phyloP scores from a whole-genome alignment of 2,888 invertebrate species.

The Auanema freiburgensis region DNA sequence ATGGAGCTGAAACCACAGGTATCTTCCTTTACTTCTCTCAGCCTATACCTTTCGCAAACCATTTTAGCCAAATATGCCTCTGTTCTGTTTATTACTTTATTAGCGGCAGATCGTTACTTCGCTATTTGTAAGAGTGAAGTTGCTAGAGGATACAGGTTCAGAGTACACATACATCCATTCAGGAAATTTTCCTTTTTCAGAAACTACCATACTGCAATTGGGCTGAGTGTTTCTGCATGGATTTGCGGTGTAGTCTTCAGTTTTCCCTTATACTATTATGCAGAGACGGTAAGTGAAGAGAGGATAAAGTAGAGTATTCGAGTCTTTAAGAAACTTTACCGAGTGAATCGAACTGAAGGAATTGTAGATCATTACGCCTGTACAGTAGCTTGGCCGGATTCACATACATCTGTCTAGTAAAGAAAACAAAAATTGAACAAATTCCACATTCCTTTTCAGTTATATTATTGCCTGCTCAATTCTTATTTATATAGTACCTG shows the following conservation, averaged over 20 bases:
- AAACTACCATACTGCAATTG: constrained; percentile 52
- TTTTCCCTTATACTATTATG: constrained; percentile 53
- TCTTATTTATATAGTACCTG: constrained; percentile 60
- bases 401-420: constrained; percentile 11
- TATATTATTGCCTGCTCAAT: constrained; percentile 60
- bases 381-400: constrained; percentile 27
- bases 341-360: no score
- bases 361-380: constrained; percentile 23
- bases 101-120: constrained; percentile 59
- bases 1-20: constrained; percentile 63
- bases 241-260: constrained; percentile 50
- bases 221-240: constrained; percentile 55
- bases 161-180: constrained; percentile 1
- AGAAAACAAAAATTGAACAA: neutral
- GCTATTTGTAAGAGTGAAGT: constrained; percentile 58
- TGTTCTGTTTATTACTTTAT: constrained; percentile 59
- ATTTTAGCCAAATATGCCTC: constrained; percentile 59
- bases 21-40: neutral
- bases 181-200: constrained; percentile 25
- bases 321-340: no score
- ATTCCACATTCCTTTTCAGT: constrained; percentile 33
- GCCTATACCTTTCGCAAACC: neutral
- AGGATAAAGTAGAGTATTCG: no score
- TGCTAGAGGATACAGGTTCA: constrained; percentile 38
- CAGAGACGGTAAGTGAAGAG: constrained; percentile 42